Evolutionary conservation across 2,797 vertebrate genomes (phyloP).

Genomic region (Helicolenus hilgendorfi): DNA sequence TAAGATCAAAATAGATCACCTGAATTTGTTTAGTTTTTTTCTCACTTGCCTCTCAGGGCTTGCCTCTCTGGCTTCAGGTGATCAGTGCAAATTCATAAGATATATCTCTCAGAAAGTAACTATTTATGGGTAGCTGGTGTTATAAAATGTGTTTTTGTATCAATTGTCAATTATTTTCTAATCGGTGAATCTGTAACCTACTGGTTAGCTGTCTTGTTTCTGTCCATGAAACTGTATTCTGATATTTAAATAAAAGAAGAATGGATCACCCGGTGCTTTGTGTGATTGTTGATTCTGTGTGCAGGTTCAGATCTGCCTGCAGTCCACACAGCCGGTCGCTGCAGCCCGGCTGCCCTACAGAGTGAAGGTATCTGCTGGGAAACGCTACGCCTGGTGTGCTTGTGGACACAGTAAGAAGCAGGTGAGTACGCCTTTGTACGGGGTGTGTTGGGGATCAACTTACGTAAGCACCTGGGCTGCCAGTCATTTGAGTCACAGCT

Average conservation of each 20-base stretch:
- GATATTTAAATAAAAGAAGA: background rate
- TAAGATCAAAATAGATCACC: background rate
- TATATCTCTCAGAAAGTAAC: too few species aligned
- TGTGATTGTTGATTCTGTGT: background rate
- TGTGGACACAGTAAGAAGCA: slow-evolving; percentile 94
- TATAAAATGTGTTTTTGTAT: background rate
- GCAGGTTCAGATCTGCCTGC: slow-evolving; percentile 55
- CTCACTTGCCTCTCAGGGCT: too few species aligned
- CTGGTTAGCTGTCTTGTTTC: background rate
- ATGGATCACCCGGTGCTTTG: background rate
- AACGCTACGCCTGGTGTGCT: slow-evolving; percentile 92
- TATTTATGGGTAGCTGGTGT: background rate
- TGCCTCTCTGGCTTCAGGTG: too few species aligned
- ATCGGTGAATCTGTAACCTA: background rate
- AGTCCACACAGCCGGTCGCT: slow-evolving; percentile 66
- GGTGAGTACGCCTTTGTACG: slow-evolving; percentile 71
- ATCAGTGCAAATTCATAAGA: background rate
- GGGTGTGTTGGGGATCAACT: background rate
- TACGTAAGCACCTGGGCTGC: background rate
- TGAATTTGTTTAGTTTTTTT: too few species aligned
- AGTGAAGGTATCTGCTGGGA: slow-evolving; percentile 89
- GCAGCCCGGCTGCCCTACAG: slow-evolving; percentile 90
- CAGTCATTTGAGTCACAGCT: background rate
- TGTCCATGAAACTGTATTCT: background rate
- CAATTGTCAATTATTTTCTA: background rate